Evolutionary conservation across 2,888 invertebrate species (phyloP).

Genomic region (Malthinus seriepunctatus): DNA sequence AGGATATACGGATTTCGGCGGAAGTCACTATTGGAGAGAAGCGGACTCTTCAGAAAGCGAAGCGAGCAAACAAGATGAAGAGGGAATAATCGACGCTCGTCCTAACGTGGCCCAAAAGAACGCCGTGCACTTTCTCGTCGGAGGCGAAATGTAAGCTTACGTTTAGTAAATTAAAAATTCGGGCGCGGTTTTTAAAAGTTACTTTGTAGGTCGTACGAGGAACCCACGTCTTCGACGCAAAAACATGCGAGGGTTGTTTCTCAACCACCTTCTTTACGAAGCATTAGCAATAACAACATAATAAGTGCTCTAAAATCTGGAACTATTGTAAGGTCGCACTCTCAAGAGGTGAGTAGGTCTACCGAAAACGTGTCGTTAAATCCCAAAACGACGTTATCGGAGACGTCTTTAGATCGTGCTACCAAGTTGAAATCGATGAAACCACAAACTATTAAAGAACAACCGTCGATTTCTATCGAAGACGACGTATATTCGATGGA

Average conservation of each 20-base stretch:
- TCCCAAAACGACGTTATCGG: conserved; percentile 59
- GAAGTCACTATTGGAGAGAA: conserved; percentile 53
- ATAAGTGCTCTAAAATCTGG: conserved; percentile 35
- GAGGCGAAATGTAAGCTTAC: conserved; percentile 52
- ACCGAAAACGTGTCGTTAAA: conserved; percentile 37
- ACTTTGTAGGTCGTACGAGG: conserved; percentile 16
- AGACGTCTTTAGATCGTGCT: conserved; percentile 52
- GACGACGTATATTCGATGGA: conserved; percentile 72
- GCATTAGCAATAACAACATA: conserved; percentile 49
- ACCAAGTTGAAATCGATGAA: conserved; percentile 21
- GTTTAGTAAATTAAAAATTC: no score
- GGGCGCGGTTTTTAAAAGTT: no score
- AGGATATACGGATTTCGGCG: conserved; percentile 43
- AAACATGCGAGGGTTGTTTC: conserved; percentile 31
- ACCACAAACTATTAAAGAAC: conserved; percentile 45
- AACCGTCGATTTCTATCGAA: conserved; percentile 52
- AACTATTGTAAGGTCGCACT: conserved; percentile 56
- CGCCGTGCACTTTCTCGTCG: conserved; percentile 55
- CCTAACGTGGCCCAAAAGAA: conserved; percentile 24
- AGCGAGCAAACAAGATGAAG: conserved; percentile 57
- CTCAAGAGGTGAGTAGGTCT: conserved; percentile 57
- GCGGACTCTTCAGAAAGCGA: conserved; percentile 63
- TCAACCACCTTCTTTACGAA: conserved; percentile 39
- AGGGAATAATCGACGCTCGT: conserved; percentile 35
- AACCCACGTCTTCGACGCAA: conserved; percentile 15